phyloP scores from a whole-genome alignment of 2,888 invertebrate genomes.

The Habroteleia sp. region DNA sequence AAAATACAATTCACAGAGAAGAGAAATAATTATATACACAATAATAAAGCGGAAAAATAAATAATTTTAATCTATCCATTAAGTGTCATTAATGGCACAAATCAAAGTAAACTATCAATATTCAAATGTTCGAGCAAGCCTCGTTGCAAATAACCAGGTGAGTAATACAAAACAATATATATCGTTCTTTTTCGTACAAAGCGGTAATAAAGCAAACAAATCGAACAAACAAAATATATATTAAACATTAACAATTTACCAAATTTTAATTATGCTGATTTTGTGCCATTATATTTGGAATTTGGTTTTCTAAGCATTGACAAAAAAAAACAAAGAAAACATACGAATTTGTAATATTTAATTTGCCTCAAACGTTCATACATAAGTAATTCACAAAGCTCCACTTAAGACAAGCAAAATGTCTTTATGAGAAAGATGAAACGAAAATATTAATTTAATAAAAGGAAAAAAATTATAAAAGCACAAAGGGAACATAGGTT shows the following conservation, averaged over 20 bases:
- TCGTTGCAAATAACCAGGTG: slow-evolving; percentile 77
- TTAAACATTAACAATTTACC: slow-evolving; percentile 2
- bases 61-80: slow-evolving; percentile 6
- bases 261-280: slow-evolving; percentile 27
- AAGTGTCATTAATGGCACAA: slow-evolving; percentile 50
- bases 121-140: slow-evolving; percentile 77
- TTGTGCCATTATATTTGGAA: slow-evolving; percentile 41
- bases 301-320: slow-evolving; percentile 8
- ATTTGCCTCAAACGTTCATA: slow-evolving; percentile 45
- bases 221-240: neutral
- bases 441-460: slow-evolving; percentile 4
- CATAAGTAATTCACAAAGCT: slow-evolving; percentile 28
- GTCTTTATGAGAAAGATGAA: slow-evolving; percentile 4
- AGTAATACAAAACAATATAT: slow-evolving; percentile 74
- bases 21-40: neutral
- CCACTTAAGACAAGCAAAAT: slow-evolving; percentile 43
- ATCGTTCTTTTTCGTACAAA: slow-evolving; percentile 73
- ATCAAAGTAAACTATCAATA: slow-evolving; percentile 57
- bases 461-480: slow-evolving; percentile 5
- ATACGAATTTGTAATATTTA: slow-evolving; percentile 38
- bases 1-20: slow-evolving; percentile 10
- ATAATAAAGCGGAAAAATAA: slow-evolving; percentile 1
- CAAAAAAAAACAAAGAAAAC: neutral
- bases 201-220: slow-evolving; percentile 8
- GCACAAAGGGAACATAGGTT: slow-evolving; percentile 4